A percentile compares a stretch with the other conserved stretches of the same genome.
phyloP scores from a whole-genome alignment of 2,797 vertebrate genomes.

The Anguilla marmorata region DNA sequence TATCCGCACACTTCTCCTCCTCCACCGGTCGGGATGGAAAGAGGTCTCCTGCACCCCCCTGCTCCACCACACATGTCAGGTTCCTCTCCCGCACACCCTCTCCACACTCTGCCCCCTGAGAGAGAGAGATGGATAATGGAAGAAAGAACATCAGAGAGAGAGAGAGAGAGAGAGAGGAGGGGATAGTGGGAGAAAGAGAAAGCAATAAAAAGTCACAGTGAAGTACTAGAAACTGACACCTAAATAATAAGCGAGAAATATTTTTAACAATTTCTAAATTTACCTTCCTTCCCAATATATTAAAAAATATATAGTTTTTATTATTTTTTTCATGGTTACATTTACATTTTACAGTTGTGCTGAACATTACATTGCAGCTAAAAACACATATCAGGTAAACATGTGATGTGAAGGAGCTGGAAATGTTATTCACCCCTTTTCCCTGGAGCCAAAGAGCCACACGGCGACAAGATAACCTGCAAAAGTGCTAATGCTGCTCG shows the following conservation, averaged over 20 bases:
- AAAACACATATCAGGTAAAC: not conserved
- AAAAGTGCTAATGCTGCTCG: not conserved
- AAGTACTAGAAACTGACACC: too few species aligned
- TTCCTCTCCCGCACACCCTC: slow-evolving; percentile 84
- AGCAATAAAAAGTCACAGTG: not conserved
- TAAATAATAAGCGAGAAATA: not conserved
- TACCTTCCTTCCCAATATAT: too few species aligned
- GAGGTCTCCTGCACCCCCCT: slow-evolving; percentile 65
- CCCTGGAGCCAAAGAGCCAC: not conserved
- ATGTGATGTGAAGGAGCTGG: not conserved
- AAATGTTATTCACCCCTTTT: not conserved
- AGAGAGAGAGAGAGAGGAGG: not conserved
- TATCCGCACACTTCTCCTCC: slow-evolving; percentile 75
- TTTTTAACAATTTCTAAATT: too few species aligned
- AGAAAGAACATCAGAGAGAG: not conserved
- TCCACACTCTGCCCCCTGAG: slow-evolving; percentile 88
- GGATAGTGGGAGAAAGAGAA: not conserved
- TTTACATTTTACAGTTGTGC: not conserved
- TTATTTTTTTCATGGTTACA: not conserved
- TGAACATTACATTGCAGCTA: not conserved
- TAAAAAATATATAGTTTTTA: not conserved
- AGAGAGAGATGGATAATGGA: not conserved
- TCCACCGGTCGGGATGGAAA: slow-evolving; percentile 61
- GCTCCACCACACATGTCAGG: slow-evolving; percentile 81
- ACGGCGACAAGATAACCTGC: not conserved